Conservation (phyloP, 2,113 vertebrate species). For the Paracanthobrama guichenoti region DNA sequence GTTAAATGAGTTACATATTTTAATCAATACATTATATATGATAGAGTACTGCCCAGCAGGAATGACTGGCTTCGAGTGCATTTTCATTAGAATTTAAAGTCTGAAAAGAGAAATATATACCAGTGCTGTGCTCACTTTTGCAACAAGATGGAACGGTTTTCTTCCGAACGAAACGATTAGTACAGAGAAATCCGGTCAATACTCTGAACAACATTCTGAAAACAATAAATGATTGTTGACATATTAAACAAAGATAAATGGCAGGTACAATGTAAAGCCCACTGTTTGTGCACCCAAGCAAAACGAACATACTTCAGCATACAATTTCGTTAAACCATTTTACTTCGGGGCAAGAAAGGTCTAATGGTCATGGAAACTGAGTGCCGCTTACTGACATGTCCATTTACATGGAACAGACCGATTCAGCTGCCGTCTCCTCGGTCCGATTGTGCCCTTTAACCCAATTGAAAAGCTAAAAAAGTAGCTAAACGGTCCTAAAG, state of each 20-base stretch:
- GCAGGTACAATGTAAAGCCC: background rate
- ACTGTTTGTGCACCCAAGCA: background rate
- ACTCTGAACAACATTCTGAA: background rate
- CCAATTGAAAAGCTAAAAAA: constrained; percentile 20
- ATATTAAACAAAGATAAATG: background rate
- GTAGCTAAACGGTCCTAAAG: background rate
- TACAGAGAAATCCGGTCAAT: background rate
- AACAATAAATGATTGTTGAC: constrained; percentile 8
- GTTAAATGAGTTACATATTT: background rate
- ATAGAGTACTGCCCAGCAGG: background rate
- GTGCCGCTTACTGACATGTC: constrained; percentile 8
- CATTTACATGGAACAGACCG: constrained; percentile 27
- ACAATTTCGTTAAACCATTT: background rate
- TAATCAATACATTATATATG: background rate
- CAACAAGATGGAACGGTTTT: background rate
- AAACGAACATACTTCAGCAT: constrained; percentile 9
- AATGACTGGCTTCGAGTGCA: background rate
- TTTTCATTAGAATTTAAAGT: background rate
- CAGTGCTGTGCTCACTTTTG: background rate
- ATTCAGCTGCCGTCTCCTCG: background rate
- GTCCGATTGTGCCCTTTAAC: constrained; percentile 18
- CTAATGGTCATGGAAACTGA: constrained; percentile 31
- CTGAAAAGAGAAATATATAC: background rate
- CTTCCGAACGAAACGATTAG: background rate
- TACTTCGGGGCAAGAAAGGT: constrained; percentile 20